Evolutionary conservation across 2,113 vertebrate species (phyloP).

Genomic region (Gambusia affinis): DNA sequence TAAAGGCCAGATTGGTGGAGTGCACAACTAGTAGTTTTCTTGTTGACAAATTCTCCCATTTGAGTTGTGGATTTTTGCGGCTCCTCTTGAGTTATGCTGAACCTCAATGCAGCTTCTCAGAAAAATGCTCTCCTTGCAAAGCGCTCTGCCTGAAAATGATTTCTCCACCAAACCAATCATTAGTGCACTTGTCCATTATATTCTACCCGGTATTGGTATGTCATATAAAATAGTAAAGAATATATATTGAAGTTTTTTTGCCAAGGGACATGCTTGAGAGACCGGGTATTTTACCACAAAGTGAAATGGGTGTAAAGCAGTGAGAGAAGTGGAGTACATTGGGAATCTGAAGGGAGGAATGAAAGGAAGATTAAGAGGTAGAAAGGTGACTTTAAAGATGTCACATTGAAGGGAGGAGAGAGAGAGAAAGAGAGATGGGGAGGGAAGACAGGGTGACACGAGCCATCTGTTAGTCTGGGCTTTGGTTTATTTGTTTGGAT

Average conservation of each 20-base stretch:
- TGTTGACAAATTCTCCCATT: too few species aligned
- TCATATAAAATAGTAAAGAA: background rate
- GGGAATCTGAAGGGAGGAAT: conserved; percentile 4
- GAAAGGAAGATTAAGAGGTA: conserved; percentile 20
- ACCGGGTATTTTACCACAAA: background rate
- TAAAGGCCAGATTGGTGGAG: background rate
- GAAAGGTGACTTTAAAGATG: conserved; percentile 62
- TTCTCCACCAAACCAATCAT: background rate
- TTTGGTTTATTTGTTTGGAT: conserved; percentile 55
- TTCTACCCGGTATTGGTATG: background rate
- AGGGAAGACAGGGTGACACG: conserved; percentile 50
- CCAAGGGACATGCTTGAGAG: background rate
- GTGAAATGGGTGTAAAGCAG: background rate
- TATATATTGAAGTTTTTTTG: background rate
- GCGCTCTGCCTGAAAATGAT: background rate
- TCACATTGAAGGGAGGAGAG: conserved; percentile 48
- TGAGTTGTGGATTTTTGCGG: too few species aligned
- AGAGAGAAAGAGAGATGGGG: conserved; percentile 47
- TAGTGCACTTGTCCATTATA: background rate
- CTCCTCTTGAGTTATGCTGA: background rate
- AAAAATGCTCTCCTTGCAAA: background rate
- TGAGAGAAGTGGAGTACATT: conserved; percentile 17
- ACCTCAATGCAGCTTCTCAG: background rate
- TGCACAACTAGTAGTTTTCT: background rate
- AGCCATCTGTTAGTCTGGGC: conserved; percentile 73